Evolutionary conservation across 1,140 invertebrate species (phyloP).

Genomic region (Caenorhabditis latens): DNA sequence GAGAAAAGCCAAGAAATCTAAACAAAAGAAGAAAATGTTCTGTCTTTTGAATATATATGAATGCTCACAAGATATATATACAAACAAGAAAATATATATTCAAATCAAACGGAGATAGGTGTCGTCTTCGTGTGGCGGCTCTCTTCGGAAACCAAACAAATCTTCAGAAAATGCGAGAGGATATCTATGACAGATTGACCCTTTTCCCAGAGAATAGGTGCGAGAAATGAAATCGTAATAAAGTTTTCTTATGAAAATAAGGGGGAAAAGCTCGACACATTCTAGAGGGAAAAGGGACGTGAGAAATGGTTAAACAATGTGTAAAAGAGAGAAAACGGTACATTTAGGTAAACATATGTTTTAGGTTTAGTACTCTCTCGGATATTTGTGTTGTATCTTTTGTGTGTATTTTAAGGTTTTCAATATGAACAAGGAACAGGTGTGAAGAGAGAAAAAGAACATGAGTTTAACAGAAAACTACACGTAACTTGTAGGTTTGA

Average conservation of each 20-base stretch:
- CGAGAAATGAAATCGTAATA: constrained; percentile 9
- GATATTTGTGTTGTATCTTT: not conserved
- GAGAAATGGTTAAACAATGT: constrained; percentile 43
- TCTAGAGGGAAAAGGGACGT: not conserved
- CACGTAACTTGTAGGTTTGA: constrained; percentile 40
- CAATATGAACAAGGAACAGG: not conserved
- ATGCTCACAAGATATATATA: no score
- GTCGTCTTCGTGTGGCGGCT: not conserved
- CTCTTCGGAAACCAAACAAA: not conserved
- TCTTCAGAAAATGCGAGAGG: not conserved
- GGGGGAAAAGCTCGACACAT: not conserved
- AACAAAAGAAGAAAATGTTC: not conserved
- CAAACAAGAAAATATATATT: not conserved
- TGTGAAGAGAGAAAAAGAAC: not conserved
- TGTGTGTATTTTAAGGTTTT: constrained; percentile 47
- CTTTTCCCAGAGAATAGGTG: not conserved
- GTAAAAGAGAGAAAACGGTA: not conserved
- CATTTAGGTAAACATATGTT: constrained; percentile 36
- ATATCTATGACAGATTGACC: constrained; percentile 22
- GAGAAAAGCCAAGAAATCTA: not conserved
- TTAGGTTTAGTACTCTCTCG: not conserved
- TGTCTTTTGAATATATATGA: no score
- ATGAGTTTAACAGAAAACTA: constrained; percentile 32
- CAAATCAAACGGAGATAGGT: no score
- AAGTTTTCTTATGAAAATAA: not conserved